Evolutionary conservation across 2,888 invertebrate species (phyloP).

Genomic region (Chrysotoxum bicinctum): DNA sequence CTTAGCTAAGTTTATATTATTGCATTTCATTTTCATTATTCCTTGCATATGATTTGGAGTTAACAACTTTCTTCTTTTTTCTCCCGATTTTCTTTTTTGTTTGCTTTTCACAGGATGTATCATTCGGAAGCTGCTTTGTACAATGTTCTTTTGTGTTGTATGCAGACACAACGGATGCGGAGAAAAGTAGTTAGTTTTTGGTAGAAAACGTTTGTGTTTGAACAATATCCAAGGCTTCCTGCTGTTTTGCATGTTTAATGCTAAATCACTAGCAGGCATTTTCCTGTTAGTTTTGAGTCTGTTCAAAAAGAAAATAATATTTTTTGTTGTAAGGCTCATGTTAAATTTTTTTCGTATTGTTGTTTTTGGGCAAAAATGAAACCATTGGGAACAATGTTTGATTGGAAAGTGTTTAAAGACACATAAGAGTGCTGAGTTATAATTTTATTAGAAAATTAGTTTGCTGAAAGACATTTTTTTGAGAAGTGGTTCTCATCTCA

Average conservation of each 20-base stretch:
- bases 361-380: too few species aligned
- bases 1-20: background rate
- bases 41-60: background rate
- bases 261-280: constrained; percentile 65
- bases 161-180: background rate
- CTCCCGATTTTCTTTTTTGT: background rate
- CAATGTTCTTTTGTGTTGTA: constrained; percentile 33
- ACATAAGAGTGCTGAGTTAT: too few species aligned
- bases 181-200: constrained; percentile 42
- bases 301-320: background rate
- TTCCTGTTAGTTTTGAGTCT: constrained; percentile 43
- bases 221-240: constrained; percentile 42
- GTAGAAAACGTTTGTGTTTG: constrained; percentile 45
- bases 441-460: too few species aligned
- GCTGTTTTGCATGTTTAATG: constrained; percentile 63
- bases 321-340: background rate
- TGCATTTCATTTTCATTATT: background rate
- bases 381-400: too few species aligned
- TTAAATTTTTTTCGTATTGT: too few species aligned
- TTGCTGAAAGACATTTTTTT: too few species aligned
- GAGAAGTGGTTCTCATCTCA: too few species aligned
- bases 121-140: constrained; percentile 53
- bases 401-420: too few species aligned
- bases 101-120: constrained; percentile 42
- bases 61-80: background rate